Evolutionary conservation across 2,888 invertebrate species (phyloP).

Genomic region (Ophioninae sp.): DNA sequence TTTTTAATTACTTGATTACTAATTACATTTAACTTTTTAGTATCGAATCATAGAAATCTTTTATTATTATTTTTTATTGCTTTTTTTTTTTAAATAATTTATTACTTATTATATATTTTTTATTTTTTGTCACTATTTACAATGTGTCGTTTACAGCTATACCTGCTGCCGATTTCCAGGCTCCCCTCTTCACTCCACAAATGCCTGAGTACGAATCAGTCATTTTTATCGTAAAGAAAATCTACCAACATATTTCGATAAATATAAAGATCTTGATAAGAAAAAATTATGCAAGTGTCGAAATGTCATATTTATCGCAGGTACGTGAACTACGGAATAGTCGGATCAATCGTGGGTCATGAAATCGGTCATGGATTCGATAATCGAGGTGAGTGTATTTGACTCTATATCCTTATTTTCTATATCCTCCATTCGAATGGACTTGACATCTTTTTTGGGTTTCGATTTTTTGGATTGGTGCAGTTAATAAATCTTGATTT

Average conservation of each 20-base stretch:
- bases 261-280: neutral
- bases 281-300: neutral
- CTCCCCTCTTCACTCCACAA: slow-evolving; percentile 60
- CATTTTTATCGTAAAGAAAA: neutral
- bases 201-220: slow-evolving; percentile 70
- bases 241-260: neutral
- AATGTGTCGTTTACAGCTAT: slow-evolving; percentile 49
- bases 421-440: neutral
- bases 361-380: slow-evolving; percentile 65
- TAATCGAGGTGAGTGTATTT: slow-evolving; percentile 38
- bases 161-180: slow-evolving; percentile 64
- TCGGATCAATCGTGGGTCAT: slow-evolving; percentile 58
- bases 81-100: neutral
- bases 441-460: neutral
- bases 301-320: slow-evolving; percentile 25
- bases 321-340: slow-evolving; percentile 60
- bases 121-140: slow-evolving; percentile 3
- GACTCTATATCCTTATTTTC: no score
- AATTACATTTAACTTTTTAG: no score
- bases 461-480: no score
- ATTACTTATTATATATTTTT: neutral
- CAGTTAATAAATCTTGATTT: no score
- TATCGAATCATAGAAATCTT: no score
- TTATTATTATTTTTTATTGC: no score
- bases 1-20: no score